Evolutionary conservation across 2,113 vertebrate species (phyloP).

Genomic region (Anhinga anhinga): DNA sequence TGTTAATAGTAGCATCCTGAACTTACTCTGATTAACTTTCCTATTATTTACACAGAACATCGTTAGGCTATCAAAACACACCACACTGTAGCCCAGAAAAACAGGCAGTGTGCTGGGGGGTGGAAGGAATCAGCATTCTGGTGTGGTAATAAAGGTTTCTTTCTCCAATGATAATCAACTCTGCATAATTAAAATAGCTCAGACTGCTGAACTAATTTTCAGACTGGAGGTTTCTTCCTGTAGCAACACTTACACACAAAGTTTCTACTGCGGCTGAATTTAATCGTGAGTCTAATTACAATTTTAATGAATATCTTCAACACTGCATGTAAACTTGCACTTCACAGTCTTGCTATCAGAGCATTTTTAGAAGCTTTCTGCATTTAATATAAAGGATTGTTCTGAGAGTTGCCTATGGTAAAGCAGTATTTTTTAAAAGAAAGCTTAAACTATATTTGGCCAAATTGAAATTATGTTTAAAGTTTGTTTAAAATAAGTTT

Average conservation of each 20-base stretch:
- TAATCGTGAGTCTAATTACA: constrained; percentile 84
- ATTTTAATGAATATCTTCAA: constrained; percentile 83
- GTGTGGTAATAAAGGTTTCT: constrained; percentile 76
- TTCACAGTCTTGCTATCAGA: constrained; percentile 69
- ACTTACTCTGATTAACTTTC: constrained; percentile 44
- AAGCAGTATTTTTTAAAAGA: constrained; percentile 13
- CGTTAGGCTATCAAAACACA: constrained; percentile 71
- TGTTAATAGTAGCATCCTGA: constrained; percentile 12
- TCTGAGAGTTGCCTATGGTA: constrained; percentile 16
- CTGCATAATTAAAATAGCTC: constrained; percentile 82
- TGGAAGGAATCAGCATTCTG: constrained; percentile 70
- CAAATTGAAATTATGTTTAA: constrained; percentile 2
- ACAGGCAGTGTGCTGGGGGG: constrained; percentile 20
- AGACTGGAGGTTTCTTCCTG: constrained; percentile 78
- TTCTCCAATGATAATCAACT: constrained; percentile 80
- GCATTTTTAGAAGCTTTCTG: constrained; percentile 68
- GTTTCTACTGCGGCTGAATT: constrained; percentile 79
- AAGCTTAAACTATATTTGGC: background rate
- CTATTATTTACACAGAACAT: constrained; percentile 62
- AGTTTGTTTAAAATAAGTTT: background rate
- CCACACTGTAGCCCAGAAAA: constrained; percentile 62
- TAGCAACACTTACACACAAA: constrained; percentile 78
- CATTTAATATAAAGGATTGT: constrained; percentile 71
- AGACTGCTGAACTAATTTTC: constrained; percentile 82
- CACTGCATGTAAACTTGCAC: constrained; percentile 77